Evolutionary conservation across 2,797 vertebrate species (phyloP), one percentile per base, ranked within the genome.

Genomic region (Gymnothorax reevesii): DNA sequence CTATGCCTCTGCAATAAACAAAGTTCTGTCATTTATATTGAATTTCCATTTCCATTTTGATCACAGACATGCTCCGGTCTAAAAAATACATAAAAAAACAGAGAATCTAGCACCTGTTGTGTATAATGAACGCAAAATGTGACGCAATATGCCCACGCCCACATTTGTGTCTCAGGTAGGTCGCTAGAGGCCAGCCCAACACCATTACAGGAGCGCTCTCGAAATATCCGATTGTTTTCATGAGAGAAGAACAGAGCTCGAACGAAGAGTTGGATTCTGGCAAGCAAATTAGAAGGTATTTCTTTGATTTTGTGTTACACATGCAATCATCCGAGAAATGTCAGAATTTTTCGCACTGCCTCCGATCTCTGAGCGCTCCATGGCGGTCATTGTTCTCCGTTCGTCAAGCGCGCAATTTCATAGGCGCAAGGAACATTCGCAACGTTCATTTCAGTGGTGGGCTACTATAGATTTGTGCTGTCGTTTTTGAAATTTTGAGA

Each of bases 131-230:
- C 5, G 13, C 60, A 22, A n/a, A 1, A 9, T 33, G 69, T 73
- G n/a, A 73, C 25, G 69, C 27, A 33, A 73, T 73, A 73, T 9
- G 8, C 8, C 27, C 69, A 73, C 69, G 69, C 69, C 69, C 69
- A 73, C 69, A 27, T 33, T 3, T 33, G 25, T 27, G 69, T 73
- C 12, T 33, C 69, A 33, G 69, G 69, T 73, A 73, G 69, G 8
- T 73, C 69, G 12, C 69, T 73, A 73, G 69, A 33, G 69, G 27
- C 69, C 69, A 73, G 27, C 69, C 69, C 69, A 73, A 12, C 69
- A 73, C 69, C 69, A 73, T 12, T 10, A 73, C 27, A 33, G 33
- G 12, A 73, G 69, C 13, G 69, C 2, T 13, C n/a, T 33, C 8
- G 4, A 27, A 33, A 27, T 73, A 42, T 42, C 33, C 33, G 27